A percentile compares a stretch with the other conserved stretches of the same genome.
These are phyloP conservation scores for Triplophysa siluroides DNA, from an alignment of 2,113 vertebrate genomes.

Conservation along the genomic window DNA sequence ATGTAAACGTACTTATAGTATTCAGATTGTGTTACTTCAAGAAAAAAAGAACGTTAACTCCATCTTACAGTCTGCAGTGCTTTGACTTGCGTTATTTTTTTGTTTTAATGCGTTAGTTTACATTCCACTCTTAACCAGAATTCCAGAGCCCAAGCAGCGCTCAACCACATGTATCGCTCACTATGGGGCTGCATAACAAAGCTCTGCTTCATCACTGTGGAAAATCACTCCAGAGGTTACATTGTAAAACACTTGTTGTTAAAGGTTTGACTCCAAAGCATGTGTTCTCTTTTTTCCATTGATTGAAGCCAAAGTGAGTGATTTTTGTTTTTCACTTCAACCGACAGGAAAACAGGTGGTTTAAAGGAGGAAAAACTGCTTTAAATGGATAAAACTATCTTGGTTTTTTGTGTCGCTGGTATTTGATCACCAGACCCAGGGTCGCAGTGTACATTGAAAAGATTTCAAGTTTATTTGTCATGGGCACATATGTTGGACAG, in stretches of 20 bases:
- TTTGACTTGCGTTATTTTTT: neutral
- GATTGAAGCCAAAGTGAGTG: neutral
- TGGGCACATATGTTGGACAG: too few species aligned
- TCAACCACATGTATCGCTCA: neutral
- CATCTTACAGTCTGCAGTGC: neutral
- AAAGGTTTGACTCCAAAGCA: constrained; percentile 15
- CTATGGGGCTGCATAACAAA: constrained; percentile 1
- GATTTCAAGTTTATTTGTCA: too few species aligned
- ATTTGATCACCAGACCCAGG: constrained; percentile 1
- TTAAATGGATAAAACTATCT: constrained; percentile 8
- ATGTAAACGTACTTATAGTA: too few species aligned
- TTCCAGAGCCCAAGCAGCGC: too few species aligned
- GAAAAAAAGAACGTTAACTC: too few species aligned
- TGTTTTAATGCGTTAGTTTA: neutral
- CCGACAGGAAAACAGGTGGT: constrained; percentile 41
- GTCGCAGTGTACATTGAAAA: neutral
- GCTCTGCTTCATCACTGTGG: neutral
- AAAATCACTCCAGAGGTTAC: constrained; percentile 27
- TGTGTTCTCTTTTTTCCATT: constrained; percentile 30
- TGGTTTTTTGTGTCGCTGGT: neutral
- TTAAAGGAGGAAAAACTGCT: neutral
- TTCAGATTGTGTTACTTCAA: neutral
- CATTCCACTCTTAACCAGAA: neutral
- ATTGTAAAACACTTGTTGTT: constrained; percentile 47
- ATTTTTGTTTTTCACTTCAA: neutral